phyloP scores from a whole-genome alignment of 2,888 invertebrate genomes.

The Meta bourneti region DNA sequence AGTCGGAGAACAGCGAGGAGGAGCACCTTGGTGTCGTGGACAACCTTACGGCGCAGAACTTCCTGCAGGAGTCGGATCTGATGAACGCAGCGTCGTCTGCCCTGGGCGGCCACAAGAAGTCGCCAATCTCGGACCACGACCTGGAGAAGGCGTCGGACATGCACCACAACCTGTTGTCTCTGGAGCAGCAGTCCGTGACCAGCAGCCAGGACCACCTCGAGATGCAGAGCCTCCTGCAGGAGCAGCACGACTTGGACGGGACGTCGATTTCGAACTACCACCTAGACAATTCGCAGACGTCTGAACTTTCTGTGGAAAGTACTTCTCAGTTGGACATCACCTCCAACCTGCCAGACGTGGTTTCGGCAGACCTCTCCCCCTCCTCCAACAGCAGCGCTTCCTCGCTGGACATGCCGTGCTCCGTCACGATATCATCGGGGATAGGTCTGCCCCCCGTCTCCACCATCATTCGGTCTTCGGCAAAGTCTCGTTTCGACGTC shows the following conservation, averaged over 20 bases:
- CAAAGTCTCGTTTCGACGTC: conserved; percentile 70
- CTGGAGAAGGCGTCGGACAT: conserved; percentile 42
- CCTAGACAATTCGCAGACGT: conserved; percentile 69
- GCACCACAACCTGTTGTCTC: conserved; percentile 40
- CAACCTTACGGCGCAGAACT: conserved; percentile 71
- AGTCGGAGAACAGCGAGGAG: conserved; percentile 63
- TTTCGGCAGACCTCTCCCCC: conserved; percentile 64
- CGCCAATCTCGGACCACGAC: conserved; percentile 42
- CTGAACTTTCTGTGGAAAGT: conserved; percentile 67
- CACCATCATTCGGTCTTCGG: conserved; percentile 75
- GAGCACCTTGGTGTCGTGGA: conserved; percentile 68
- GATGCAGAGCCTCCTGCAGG: conserved; percentile 68
- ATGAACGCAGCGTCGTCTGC: conserved; percentile 71
- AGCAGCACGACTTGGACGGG: conserved; percentile 61
- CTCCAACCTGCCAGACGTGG: conserved; percentile 38
- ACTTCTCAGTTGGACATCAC: conserved; percentile 61
- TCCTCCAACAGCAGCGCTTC: conserved; percentile 72
- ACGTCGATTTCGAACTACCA: conserved; percentile 61
- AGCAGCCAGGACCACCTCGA: conserved; percentile 70
- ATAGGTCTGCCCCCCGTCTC: conserved; percentile 77
- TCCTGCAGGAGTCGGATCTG: conserved; percentile 67
- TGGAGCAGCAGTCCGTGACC: conserved; percentile 67
- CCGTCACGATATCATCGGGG: conserved; percentile 62
- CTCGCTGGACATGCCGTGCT: conserved; percentile 62
- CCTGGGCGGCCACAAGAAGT: conserved; percentile 61